Conservation (phyloP, 92 coral and sea anemone species). For the Desmophyllum pertusum region DNA sequence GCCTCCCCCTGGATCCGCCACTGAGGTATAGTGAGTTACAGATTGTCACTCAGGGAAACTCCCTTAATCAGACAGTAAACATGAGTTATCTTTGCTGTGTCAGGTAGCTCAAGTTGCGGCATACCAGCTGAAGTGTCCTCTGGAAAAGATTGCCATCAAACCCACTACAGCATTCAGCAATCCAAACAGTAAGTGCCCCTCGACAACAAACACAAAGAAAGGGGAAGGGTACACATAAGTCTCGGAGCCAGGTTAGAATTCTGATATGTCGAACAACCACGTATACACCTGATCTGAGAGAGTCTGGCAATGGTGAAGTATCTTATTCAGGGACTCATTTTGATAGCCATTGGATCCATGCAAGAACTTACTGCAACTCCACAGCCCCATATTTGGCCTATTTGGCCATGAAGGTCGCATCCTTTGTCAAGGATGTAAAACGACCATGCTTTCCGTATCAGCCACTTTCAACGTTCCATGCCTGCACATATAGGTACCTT, state of each 20-base stretch:
- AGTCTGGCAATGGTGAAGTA: too few relatives aligned
- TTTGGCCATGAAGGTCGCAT: neutral
- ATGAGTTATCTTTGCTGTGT: neutral
- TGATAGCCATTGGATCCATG: too few relatives aligned
- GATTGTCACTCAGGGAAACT: too few relatives aligned
- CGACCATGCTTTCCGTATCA: neutral
- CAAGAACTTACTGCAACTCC: too few relatives aligned
- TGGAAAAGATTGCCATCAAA: conserved; percentile 75
- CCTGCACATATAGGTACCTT: neutral
- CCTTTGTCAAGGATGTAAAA: too few relatives aligned
- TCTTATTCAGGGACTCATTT: too few relatives aligned
- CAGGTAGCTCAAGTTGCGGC: conserved; percentile 96
- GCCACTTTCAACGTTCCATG: neutral
- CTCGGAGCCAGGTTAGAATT: too few relatives aligned
- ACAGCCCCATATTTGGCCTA: too few relatives aligned
- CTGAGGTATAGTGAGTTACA: neutral
- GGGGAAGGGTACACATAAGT: neutral
- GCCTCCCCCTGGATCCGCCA: too few relatives aligned
- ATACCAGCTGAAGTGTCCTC: conserved; percentile 64
- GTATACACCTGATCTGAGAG: too few relatives aligned
- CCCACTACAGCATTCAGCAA: conserved; percentile 76
- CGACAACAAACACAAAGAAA: neutral
- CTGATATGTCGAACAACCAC: too few relatives aligned
- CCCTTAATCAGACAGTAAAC: neutral
- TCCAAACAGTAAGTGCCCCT: conserved; percentile 72